Percentiles rank a stretch among this genome's conserved stretches.
Evolutionary conservation across 2,888 invertebrate genomes (phyloP).

Genomic region (Ramazzottius varieornatus): DNA sequence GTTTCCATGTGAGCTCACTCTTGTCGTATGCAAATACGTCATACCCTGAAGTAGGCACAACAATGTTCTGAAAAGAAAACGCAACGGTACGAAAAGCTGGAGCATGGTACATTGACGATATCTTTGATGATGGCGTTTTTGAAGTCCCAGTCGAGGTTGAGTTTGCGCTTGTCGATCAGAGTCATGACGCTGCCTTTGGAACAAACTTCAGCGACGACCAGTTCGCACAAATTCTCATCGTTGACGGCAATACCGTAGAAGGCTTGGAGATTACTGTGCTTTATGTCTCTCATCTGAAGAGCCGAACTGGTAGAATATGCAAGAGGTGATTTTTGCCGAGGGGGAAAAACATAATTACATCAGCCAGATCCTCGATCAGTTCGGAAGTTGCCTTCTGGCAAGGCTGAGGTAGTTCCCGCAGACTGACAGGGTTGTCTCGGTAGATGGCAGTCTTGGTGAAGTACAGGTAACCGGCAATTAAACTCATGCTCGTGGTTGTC

Average conservation of each 20-base stretch:
- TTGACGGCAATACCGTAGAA: slow-evolving; percentile 1
- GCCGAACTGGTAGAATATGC: neutral
- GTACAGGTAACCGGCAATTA: no score
- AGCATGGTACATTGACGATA: neutral
- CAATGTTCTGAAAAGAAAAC: neutral
- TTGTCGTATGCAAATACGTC: neutral
- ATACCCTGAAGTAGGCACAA: neutral
- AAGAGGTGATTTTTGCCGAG: neutral
- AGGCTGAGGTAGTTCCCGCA: neutral
- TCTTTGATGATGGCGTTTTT: neutral
- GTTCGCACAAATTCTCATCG: neutral
- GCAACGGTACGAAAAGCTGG: neutral
- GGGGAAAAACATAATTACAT: neutral
- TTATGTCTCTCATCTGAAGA: neutral
- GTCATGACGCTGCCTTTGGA: neutral
- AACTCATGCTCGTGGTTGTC: no score
- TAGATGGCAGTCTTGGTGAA: neutral
- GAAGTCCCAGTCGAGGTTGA: neutral
- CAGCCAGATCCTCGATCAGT: neutral
- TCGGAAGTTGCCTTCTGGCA: neutral
- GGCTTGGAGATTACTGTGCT: neutral
- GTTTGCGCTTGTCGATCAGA: neutral
- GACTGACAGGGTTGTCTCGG: neutral
- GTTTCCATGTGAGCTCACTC: neutral
- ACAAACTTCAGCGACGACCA: neutral